Percentiles rank a stretch among this genome's conserved stretches.
Conservation (phyloP, 2,797 vertebrate species). For the Urophycis tenuis region DNA sequence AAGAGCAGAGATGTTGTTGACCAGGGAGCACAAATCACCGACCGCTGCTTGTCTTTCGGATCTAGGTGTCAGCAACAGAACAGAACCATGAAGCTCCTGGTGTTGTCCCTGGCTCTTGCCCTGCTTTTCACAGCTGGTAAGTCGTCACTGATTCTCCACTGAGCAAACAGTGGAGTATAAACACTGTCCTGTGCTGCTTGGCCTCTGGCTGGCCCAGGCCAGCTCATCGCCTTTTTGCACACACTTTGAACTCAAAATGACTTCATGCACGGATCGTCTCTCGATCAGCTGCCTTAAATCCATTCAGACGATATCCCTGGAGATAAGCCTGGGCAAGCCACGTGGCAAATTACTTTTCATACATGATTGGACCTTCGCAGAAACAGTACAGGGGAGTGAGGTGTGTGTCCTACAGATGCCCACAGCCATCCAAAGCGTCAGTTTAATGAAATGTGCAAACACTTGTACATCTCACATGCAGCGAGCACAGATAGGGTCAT, state of each 20-base stretch:
- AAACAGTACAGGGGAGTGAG: neutral
- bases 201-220: neutral
- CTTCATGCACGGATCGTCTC: neutral
- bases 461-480: neutral
- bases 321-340: neutral
- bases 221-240: neutral
- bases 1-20: neutral
- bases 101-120: constrained; percentile 46
- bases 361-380: neutral
- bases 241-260: neutral
- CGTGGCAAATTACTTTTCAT: neutral
- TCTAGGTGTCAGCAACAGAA: constrained; percentile 13
- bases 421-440: neutral
- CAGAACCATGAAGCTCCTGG: constrained; percentile 63
- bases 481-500: neutral
- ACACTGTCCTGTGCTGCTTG: neutral
- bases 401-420: neutral
- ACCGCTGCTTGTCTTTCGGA: neutral
- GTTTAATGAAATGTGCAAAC: neutral
- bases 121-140: constrained; percentile 64
- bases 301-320: neutral
- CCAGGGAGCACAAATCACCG: neutral
- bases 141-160: constrained; percentile 62
- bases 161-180: constrained; percentile 38
- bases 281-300: neutral